Percentiles rank a stretch among this genome's conserved stretches.
phyloP scores from a whole-genome alignment of 1,140 invertebrate genomes.

The Drosophila micromelanica region DNA sequence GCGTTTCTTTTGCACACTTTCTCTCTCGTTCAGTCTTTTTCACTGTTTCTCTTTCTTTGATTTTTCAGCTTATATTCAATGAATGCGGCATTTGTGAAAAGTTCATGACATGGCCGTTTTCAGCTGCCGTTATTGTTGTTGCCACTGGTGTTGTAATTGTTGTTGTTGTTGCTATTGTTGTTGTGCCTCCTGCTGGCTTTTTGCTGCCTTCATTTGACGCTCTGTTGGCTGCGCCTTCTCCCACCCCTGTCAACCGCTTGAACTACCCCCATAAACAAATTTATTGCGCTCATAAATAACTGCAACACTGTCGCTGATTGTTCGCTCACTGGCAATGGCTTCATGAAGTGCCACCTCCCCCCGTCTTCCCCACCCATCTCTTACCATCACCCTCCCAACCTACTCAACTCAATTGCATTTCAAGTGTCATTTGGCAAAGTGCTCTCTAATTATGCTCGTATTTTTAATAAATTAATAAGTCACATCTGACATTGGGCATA shows the following conservation, averaged over 20 bases:
- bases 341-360: conserved; percentile 20
- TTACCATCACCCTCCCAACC: background rate
- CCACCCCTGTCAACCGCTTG: background rate
- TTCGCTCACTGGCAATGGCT: conserved; percentile 67
- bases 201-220: conserved; percentile 76
- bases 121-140: background rate
- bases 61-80: conserved; percentile 11
- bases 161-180: conserved; percentile 23
- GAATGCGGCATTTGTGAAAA: conserved; percentile 40
- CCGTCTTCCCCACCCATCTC: background rate
- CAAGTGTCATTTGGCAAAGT: conserved; percentile 81
- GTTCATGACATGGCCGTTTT: conserved; percentile 54
- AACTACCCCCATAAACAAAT: conserved; percentile 74
- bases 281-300: conserved; percentile 83
- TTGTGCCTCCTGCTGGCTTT: conserved; percentile 59
- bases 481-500: conserved; percentile 72
- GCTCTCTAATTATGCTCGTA: conserved; percentile 81
- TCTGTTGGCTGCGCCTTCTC: conserved; percentile 43
- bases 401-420: conserved; percentile 62
- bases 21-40: background rate
- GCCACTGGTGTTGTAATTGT: background rate
- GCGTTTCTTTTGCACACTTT: conserved; percentile 15
- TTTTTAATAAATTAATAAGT: conserved; percentile 83
- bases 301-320: conserved; percentile 81
- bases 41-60: conserved; percentile 3